Base-by-base conservation (phyloP, 2,888 invertebrate genomes). In the Argyresthia goedartella region DNA sequence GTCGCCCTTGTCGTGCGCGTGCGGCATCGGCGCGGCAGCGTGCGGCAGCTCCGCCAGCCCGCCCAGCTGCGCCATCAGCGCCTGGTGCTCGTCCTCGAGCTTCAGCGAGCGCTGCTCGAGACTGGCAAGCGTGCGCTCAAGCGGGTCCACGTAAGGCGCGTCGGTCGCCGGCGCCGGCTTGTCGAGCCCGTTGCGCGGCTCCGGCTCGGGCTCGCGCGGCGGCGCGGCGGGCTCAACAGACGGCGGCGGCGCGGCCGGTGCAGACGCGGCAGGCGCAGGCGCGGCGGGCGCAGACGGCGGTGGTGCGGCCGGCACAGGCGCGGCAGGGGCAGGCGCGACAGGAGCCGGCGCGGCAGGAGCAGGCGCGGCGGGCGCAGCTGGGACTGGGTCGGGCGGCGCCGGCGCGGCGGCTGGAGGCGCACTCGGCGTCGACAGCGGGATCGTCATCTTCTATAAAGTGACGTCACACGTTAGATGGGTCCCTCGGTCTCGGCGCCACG, bases 51-150 rank as follows among this genome's bases (percentile, higher is more conserved):
- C 82, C 4, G 77, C 65, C 53, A 81, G 60, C 1, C 81, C 76
- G n/a, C 81, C 81, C 9, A 85, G 69, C 52, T 87, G 86, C 33
- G 86, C 81, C 81, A 87, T 85, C 39, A 86, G 65, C 50, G 79
- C 55, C 82, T 85, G 11, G 77, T 86, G 61, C 39, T 79, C 81
- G 39, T 81, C 81, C 46, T 82, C 87, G 35, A 88, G 84, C 55
- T 86, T 85, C 67, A 85, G 72, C 42, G 88, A 77, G 49, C 81
- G 70, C 50, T 91, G 89, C 74, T 92, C 92, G 59, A 92, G 78
- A 61, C 90, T 91, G 49, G 92, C 92, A 63, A 92, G 80, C 52
- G 92, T 91, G 60, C 91, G 89, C 74, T 92, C 92, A 62, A 92
- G 86, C 15, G 92, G 92, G 73, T 92, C 92, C 53, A 91, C 89